Evolutionary conservation across 2,888 invertebrate genomes (phyloP).

Genomic region (Ophion ellenae): DNA sequence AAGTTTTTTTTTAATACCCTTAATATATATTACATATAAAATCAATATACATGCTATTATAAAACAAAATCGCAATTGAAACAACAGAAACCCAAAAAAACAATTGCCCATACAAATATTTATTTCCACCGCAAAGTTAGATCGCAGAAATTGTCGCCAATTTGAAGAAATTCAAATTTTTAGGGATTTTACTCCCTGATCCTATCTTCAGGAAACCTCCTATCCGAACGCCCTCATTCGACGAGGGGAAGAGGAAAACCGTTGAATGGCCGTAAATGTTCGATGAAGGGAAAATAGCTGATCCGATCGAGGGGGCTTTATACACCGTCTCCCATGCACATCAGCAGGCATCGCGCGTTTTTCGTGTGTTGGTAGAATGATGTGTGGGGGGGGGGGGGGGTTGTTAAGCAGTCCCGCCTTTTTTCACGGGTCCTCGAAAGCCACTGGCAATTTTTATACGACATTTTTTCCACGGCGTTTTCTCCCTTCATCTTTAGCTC

Average conservation of each 20-base stretch:
- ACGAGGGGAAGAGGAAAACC: neutral
- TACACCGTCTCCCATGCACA: constrained; percentile 2
- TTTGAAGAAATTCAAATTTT: neutral
- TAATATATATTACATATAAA: neutral
- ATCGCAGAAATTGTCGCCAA: neutral
- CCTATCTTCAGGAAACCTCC: neutral
- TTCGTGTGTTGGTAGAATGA: neutral
- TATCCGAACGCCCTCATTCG: constrained; percentile 1
- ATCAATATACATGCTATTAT: neutral
- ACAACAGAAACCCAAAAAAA: neutral
- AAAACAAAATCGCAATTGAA: neutral
- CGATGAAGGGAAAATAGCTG: constrained; percentile 57
- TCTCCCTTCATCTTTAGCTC: constrained; percentile 15
- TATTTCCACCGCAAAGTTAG: too few relatives aligned
- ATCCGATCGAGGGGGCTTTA: constrained; percentile 57
- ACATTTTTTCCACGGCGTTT: constrained; percentile 50
- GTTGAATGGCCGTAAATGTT: constrained; percentile 36
- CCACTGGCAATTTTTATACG: constrained; percentile 53
- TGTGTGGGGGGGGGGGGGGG: neutral
- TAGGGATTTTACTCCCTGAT: neutral
- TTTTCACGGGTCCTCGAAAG: constrained; percentile 32
- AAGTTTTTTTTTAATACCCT: neutral
- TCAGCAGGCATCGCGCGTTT: neutral
- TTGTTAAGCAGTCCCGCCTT: neutral
- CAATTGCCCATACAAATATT: neutral